phyloP scores from a whole-genome alignment of 1,140 invertebrate species.

The Nasonia giraulti region DNA sequence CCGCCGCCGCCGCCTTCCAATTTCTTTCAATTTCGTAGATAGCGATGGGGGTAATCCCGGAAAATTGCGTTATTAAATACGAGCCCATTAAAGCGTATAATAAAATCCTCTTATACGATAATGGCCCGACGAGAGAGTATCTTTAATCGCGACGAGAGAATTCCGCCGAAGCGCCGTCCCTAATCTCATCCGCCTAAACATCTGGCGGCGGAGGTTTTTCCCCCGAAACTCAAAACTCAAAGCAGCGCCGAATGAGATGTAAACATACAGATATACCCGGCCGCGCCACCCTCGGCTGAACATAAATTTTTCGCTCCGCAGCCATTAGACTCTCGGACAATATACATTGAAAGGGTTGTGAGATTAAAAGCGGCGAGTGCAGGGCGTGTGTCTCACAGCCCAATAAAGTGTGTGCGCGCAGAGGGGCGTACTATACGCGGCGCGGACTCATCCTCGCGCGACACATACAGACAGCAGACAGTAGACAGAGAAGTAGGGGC shows the following conservation, averaged over 20 bases:
- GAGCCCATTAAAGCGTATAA: conserved; percentile 19
- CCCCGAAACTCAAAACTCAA: background rate
- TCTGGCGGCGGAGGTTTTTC: background rate
- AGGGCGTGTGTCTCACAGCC: background rate
- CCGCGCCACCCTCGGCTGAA: background rate
- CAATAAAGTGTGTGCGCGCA: background rate
- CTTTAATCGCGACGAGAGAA: conserved; percentile 2
- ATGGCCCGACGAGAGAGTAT: background rate
- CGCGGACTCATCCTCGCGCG: conserved; percentile 19
- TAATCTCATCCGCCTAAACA: background rate
- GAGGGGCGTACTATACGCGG: background rate
- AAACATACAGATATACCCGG: background rate
- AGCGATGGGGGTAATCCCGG: conserved; percentile 14
- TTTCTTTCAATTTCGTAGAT: conserved; percentile 27
- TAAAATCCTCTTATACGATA: conserved; percentile 35
- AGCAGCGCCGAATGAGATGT: background rate
- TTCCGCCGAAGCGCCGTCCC: background rate
- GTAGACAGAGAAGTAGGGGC: conserved; percentile 52
- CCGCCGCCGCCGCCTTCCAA: background rate
- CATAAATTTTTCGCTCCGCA: background rate
- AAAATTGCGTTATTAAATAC: conserved; percentile 44
- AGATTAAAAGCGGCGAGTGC: conserved; percentile 11
- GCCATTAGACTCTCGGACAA: background rate
- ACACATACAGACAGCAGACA: conserved; percentile 48
- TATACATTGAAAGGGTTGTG: background rate